Base-by-base conservation (phyloP, 92 coral and sea anemone species). In the Anthopleura xanthogrammica region DNA sequence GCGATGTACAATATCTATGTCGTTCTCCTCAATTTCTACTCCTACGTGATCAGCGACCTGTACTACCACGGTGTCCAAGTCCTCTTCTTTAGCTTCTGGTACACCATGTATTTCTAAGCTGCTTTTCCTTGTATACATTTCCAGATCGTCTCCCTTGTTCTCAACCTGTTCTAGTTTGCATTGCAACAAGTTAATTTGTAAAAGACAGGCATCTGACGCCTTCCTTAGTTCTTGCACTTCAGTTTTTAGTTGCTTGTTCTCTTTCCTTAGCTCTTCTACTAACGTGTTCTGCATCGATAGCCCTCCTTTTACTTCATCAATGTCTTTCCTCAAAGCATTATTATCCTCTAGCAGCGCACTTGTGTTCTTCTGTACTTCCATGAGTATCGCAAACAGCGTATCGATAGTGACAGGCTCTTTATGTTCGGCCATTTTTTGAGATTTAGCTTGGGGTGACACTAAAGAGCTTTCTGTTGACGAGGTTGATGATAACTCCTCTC, bases 71-170 rank as follows among this genome's bases (percentile, higher is more conserved):
- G 7, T 14, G 5, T 60, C 65, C 22, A 60, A 14, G 20, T 60
- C 65, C 20, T 60, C 22, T 11, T 60, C 65, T 46, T 77, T 29
- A 13, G 7, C n/a, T 42, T 75, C 79, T 75, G 79, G 79, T 2
- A 75, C 79, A 2, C 77, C 77, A 73, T 73, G 77, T 3, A 73
- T 73, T 73, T 73, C 77, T 5, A 75, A 17, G 14, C 23, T 75
- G 14, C 54, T 36, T 20, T 75, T 75, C 41, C 79, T 75, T 7
- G 79, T 75, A 75, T 75, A 75, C 79, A 75, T 75, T 75, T 75
- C 54, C 24, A 75, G 23, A 17, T 75, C 54, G 23, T 75, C 79
- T 2, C 23, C 16, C 14, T 75, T 75, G 16, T 43, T 20, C 22
- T 75, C 79, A 24, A 75, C 13, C 55, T 75, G 4, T 75, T 75